Conservation (phyloP, 2,888 invertebrate species). For the Cryptosula pallasiana region DNA sequence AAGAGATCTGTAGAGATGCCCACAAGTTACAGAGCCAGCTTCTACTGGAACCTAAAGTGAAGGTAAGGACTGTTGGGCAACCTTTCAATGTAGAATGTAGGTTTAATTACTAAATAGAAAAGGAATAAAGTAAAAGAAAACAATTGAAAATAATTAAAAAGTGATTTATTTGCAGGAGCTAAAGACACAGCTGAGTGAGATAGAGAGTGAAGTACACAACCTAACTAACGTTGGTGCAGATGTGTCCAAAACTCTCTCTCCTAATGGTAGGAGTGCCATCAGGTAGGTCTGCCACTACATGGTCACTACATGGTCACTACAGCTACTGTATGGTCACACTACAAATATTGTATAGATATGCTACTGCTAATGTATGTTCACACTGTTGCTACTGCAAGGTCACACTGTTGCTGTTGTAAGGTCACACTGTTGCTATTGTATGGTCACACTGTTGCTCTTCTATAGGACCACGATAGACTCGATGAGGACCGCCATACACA, state of each 20-base stretch:
- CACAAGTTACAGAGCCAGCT: constrained; percentile 19
- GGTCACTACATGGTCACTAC: not conserved
- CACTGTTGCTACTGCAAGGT: too few species aligned
- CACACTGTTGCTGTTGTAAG: too few species aligned
- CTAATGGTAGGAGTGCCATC: constrained; percentile 7
- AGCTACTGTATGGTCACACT: not conserved
- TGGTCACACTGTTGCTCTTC: too few species aligned
- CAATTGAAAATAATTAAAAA: too few species aligned
- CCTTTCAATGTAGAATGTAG: too few species aligned
- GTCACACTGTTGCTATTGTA: too few species aligned
- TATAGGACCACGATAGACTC: constrained; percentile 16
- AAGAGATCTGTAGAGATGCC: not conserved
- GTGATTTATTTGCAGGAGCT: constrained; percentile 2
- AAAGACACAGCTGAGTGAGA: constrained; percentile 6
- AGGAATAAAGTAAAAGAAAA: too few species aligned
- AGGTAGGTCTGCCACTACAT: not conserved
- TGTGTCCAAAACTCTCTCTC: not conserved
- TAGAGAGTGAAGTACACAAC: constrained; percentile 13
- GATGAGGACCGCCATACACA: constrained; percentile 11
- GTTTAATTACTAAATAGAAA: too few species aligned
- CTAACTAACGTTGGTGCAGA: not conserved
- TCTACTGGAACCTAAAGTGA: constrained; percentile 3
- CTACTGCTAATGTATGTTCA: not conserved
- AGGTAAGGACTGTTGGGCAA: too few species aligned
- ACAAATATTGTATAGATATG: not conserved